Percentiles rank a stretch among this genome's conserved stretches.
phyloP scores from a whole-genome alignment of 2,888 invertebrate genomes.

The Sepiola atlantica region DNA sequence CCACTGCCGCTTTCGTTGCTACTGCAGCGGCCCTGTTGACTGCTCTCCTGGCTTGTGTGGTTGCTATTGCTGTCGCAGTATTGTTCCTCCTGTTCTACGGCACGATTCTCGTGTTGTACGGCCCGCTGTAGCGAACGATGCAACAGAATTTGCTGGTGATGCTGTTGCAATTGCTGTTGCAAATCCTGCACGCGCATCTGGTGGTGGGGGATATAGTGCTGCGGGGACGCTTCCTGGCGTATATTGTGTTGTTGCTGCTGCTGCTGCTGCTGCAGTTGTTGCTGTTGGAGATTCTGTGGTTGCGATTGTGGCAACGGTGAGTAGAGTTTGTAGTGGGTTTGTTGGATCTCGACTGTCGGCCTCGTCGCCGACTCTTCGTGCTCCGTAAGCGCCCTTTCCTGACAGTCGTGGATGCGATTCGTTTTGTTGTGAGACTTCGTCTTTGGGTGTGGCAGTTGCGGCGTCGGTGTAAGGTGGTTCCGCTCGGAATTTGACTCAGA shows the following conservation, averaged over 20 bases:
- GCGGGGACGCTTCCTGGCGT: neutral
- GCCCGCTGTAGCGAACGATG: neutral
- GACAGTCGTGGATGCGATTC: neutral
- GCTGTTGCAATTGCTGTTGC: neutral
- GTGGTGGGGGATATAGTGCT: neutral
- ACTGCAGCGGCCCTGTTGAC: neutral
- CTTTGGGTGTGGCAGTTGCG: neutral
- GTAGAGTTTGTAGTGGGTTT: neutral
- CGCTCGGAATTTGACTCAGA: neutral
- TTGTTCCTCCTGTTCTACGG: neutral
- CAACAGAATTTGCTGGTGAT: neutral
- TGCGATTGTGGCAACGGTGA: neutral
- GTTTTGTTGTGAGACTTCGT: neutral
- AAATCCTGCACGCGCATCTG: neutral
- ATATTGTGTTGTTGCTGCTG: neutral
- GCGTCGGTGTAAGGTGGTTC: neutral
- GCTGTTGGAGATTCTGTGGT: neutral
- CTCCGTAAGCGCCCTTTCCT: neutral
- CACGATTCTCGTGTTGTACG: neutral
- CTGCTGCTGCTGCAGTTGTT: neutral
- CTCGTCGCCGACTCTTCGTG: neutral
- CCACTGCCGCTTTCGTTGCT: neutral
- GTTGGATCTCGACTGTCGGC: neutral
- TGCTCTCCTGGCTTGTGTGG: neutral
- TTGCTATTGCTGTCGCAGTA: neutral